These are phyloP conservation scores for Melanchra persicariae DNA, from an alignment of 2,888 invertebrate species.

Conservation along the genomic window DNA sequence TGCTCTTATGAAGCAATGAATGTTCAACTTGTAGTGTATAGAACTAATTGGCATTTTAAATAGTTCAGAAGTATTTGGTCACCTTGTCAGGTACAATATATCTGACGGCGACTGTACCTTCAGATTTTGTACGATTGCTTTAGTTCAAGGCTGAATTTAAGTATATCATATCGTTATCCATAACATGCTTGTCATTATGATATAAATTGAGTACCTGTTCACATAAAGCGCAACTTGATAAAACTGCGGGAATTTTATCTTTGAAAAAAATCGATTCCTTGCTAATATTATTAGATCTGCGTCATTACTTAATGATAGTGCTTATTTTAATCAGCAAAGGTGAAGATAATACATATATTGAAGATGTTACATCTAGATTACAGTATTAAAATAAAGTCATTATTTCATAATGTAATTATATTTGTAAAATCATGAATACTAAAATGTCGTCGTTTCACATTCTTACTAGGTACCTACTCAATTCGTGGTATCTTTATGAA, in stretches of 20 bases:
- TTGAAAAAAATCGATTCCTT: neutral
- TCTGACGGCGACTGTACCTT: no score
- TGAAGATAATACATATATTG: neutral
- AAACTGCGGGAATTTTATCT: slow-evolving; percentile 12
- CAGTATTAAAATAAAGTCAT: slow-evolving; percentile 2
- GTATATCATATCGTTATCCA: slow-evolving; percentile 22
- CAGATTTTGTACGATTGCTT: slow-evolving; percentile 24
- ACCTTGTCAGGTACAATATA: no score
- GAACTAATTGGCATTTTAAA: no score
- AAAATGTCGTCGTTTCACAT: no score
- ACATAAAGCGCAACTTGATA: slow-evolving; percentile 9
- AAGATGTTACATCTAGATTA: slow-evolving; percentile 23
- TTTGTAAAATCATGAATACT: neutral
- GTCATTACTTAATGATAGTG: slow-evolving; percentile 5
- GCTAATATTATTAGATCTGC: neutral
- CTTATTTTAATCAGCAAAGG: neutral
- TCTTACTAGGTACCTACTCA: no score
- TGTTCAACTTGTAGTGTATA: no score
- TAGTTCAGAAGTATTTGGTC: no score
- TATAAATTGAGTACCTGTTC: slow-evolving; percentile 7
- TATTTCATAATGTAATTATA: neutral
- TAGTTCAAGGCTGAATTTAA: slow-evolving; percentile 31
- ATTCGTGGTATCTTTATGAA: no score
- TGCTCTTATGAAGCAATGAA: no score
- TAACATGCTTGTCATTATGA: slow-evolving; percentile 8